Evolutionary conservation across 2,113 vertebrate genomes (phyloP).

Genomic region (Halcyon malimbica): DNA sequence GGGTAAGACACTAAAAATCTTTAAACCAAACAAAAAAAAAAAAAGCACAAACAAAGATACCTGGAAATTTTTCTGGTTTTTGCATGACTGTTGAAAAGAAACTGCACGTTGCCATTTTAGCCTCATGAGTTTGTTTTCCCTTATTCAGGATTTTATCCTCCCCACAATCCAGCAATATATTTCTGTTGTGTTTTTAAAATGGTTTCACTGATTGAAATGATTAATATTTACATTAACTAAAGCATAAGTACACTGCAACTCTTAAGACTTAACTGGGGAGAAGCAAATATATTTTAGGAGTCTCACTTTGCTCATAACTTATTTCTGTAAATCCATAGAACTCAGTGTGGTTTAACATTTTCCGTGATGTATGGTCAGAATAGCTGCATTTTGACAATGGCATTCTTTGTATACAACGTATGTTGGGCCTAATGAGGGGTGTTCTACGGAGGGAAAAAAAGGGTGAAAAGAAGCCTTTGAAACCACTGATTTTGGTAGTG

Average conservation of each 20-base stretch:
- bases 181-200: not conserved
- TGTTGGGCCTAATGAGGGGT: not conserved
- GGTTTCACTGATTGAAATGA: not conserved
- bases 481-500: not conserved
- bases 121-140: constrained; percentile 7
- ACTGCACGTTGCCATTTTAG: constrained; percentile 34
- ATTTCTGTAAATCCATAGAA: not conserved
- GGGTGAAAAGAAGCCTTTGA: not conserved
- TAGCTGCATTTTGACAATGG: not conserved
- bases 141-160: not conserved
- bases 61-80: constrained; percentile 34
- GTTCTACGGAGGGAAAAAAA: not conserved
- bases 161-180: not conserved
- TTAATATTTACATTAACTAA: not conserved
- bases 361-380: not conserved
- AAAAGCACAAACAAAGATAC: constrained; percentile 33
- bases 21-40: constrained; percentile 59
- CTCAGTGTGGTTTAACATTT: not conserved
- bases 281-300: not conserved
- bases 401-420: not conserved
- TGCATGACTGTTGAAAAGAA: constrained; percentile 63
- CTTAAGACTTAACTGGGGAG: not conserved
- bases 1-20: constrained; percentile 82
- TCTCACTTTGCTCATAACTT: not conserved
- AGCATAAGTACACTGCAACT: not conserved